A percentile compares a stretch with the other conserved stretches of the same genome.
phyloP scores from a whole-genome alignment of 2,113 vertebrate genomes.

The Petroica traversi region DNA sequence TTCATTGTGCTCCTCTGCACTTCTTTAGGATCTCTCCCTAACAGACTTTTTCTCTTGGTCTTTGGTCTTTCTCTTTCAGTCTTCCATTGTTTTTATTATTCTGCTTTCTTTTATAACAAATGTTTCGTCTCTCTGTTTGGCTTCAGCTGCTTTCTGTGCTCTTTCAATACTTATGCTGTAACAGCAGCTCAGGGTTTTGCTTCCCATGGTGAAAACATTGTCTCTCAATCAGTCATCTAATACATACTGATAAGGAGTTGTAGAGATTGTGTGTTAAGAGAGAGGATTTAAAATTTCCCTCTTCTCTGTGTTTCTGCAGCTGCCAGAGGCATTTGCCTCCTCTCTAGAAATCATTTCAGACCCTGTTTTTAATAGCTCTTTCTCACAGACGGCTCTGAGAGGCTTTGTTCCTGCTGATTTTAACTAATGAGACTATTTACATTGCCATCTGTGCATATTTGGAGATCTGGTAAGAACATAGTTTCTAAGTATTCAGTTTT shows the following conservation, averaged over 20 bases:
- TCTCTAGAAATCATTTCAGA: conserved; percentile 16
- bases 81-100: background rate
- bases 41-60: background rate
- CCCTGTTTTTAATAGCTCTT: background rate
- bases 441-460: background rate
- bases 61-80: background rate
- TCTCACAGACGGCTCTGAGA: background rate
- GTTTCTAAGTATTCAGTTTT: background rate
- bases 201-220: background rate
- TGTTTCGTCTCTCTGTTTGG: background rate
- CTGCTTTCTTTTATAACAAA: background rate
- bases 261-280: background rate
- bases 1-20: background rate
- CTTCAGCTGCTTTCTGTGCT: background rate
- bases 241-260: background rate
- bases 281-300: conserved; percentile 52
- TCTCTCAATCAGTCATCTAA: background rate
- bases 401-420: background rate
- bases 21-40: background rate
- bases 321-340: background rate
- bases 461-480: background rate
- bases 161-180: background rate
- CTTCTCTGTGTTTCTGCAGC: conserved; percentile 7
- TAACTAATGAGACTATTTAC: conserved; percentile 10
- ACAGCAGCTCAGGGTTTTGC: background rate